Conservation (phyloP, 2,888 invertebrate species). For the Cryptus viduatorius region DNA sequence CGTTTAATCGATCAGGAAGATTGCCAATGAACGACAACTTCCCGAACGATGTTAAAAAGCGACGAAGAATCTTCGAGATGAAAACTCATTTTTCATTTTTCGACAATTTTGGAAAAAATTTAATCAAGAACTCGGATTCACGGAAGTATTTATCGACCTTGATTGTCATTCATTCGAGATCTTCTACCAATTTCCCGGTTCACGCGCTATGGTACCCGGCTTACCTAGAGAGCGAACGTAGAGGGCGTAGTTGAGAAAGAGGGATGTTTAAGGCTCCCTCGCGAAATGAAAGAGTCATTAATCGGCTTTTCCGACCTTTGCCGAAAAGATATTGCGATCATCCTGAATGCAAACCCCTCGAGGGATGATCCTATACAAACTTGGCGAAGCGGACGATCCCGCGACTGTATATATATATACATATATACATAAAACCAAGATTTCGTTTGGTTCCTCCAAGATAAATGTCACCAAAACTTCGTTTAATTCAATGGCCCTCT, state of each 20-base stretch:
- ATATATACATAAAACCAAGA: background rate
- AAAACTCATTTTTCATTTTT: background rate
- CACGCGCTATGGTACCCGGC: conserved; percentile 16
- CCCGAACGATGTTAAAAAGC: background rate
- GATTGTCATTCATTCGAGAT: conserved; percentile 26
- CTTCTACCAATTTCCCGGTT: conserved; percentile 48
- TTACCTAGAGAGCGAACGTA: conserved; percentile 35
- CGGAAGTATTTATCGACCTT: conserved; percentile 5
- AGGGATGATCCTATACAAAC: conserved; percentile 43
- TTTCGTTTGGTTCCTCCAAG: background rate
- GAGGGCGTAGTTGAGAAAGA: conserved; percentile 42
- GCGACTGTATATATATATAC: background rate
- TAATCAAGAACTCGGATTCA: conserved; percentile 17
- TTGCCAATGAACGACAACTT: no score
- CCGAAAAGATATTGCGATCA: conserved; percentile 55
- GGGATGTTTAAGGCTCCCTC: conserved; percentile 42
- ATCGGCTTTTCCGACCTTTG: conserved; percentile 59
- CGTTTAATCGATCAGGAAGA: no score
- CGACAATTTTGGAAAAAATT: background rate
- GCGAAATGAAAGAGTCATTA: conserved; percentile 61
- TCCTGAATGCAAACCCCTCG: conserved; percentile 53
- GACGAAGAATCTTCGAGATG: background rate
- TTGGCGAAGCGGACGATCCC: background rate
- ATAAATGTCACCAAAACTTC: conserved; percentile 11
- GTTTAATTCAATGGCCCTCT: background rate